A percentile compares a stretch with the other conserved stretches of the same genome.
Conservation (phyloP, 2,888 invertebrate genomes). For the Poecilus cupreus region DNA sequence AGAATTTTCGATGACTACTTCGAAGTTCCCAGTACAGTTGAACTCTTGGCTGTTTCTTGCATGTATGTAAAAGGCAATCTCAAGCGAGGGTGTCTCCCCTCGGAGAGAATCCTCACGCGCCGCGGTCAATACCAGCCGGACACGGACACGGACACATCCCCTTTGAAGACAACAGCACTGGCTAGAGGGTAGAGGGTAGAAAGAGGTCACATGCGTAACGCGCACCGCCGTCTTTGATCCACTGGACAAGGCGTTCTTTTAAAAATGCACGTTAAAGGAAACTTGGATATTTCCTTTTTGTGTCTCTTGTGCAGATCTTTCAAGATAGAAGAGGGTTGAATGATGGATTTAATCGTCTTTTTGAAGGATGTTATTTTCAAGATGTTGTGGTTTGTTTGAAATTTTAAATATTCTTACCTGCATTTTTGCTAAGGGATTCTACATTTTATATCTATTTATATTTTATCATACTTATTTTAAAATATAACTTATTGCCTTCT, state of each 20-base stretch:
- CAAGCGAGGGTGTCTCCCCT: background rate
- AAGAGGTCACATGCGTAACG: conserved; percentile 30
- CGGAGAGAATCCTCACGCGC: background rate
- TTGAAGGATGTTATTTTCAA: no score
- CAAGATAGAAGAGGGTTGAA: no score
- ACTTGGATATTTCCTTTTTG: background rate
- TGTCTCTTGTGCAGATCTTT: background rate
- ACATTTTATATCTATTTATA: no score
- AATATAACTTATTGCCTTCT: no score
- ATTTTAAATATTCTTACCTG: no score
- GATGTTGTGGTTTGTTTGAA: no score
- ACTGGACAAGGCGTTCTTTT: conserved; percentile 25
- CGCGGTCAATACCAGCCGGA: conserved; percentile 42
- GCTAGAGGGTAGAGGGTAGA: no score
- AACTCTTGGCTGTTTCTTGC: background rate
- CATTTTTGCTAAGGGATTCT: no score
- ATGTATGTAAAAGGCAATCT: conserved; percentile 20
- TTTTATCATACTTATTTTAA: no score
- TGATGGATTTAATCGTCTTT: no score
- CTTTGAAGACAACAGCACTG: conserved; percentile 48
- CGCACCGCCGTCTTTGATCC: conserved; percentile 19
- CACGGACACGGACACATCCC: background rate
- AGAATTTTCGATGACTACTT: no score
- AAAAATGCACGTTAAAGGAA: background rate
- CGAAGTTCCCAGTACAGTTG: background rate